A percentile compares a stretch with the other conserved stretches of the same genome.
Evolutionary conservation across 2,888 invertebrate genomes (phyloP).

Genomic region (Spicauda simplicius): DNA sequence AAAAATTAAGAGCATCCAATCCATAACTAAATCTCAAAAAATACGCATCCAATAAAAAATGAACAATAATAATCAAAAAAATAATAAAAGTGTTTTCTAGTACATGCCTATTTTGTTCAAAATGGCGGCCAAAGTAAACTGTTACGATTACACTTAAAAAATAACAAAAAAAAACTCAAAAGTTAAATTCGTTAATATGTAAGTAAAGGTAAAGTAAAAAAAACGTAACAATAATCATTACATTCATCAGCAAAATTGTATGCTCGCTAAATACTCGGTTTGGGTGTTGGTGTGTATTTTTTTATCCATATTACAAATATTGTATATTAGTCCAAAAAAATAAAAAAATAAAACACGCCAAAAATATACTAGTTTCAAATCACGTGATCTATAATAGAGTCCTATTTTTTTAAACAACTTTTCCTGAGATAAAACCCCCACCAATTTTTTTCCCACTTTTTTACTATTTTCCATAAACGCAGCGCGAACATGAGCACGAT

Average conservation of each 20-base stretch:
- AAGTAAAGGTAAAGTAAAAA: conserved; percentile 41
- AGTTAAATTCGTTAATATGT: conserved; percentile 26
- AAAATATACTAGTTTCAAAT: too few species aligned
- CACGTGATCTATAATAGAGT: too few species aligned
- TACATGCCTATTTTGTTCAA: conserved; percentile 50
- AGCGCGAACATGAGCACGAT: too few species aligned
- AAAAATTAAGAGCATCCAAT: background rate
- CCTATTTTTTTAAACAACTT: too few species aligned
- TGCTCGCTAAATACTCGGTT: conserved; percentile 56
- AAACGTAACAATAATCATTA: conserved; percentile 37
- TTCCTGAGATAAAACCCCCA: too few species aligned
- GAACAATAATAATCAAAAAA: conserved; percentile 44
- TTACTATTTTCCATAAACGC: too few species aligned
- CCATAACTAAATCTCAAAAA: conserved; percentile 40
- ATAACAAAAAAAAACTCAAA: conserved; percentile 23
- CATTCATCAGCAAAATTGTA: conserved; percentile 55
- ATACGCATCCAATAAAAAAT: conserved; percentile 48
- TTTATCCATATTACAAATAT: too few species aligned
- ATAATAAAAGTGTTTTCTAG: conserved; percentile 39
- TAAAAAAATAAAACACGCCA: too few species aligned
- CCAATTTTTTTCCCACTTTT: too few species aligned
- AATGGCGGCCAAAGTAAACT: conserved; percentile 25
- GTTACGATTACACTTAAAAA: conserved; percentile 37
- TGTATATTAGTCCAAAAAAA: too few species aligned
- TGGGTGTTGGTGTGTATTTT: conserved; percentile 55